Conservation (phyloP, 2,888 invertebrate genomes). For the Thymelicus acteon region DNA sequence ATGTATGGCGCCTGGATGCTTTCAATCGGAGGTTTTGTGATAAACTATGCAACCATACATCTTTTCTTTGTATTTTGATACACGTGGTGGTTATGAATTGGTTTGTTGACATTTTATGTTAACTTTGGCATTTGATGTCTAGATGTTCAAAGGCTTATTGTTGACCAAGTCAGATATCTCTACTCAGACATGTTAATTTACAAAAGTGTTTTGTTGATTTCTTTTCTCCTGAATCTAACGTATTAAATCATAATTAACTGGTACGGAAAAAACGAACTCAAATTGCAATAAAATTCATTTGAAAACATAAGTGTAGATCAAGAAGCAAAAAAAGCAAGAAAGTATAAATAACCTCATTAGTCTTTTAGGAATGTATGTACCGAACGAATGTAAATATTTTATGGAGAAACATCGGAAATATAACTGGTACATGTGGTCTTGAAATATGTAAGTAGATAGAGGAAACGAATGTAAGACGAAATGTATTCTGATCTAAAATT, state of each 20-base stretch:
- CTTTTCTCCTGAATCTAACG: too few relatives aligned
- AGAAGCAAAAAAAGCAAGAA: neutral
- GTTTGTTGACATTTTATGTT: conserved; percentile 23
- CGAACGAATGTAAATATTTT: conserved; percentile 21
- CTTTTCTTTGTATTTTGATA: conserved; percentile 22
- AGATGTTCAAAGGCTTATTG: neutral
- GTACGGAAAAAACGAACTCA: too few relatives aligned
- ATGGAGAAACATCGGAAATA: conserved; percentile 16
- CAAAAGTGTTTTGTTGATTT: too few relatives aligned
- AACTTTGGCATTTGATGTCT: conserved; percentile 5
- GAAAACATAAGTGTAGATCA: neutral
- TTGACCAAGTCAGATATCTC: too few relatives aligned
- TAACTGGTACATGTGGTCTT: conserved; percentile 12
- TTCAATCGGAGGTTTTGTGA: conserved; percentile 25
- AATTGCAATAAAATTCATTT: neutral
- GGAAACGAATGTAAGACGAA: conserved; percentile 12
- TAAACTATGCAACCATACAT: conserved; percentile 31
- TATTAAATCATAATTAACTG: too few relatives aligned
- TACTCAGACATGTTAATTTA: too few relatives aligned
- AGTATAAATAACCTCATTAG: conserved; percentile 13
- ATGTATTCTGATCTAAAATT: conserved; percentile 7
- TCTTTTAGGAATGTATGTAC: conserved; percentile 23
- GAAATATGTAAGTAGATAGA: conserved; percentile 5
- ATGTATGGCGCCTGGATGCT: conserved; percentile 41
- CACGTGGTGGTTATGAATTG: conserved; percentile 7